A percentile compares a stretch with the other conserved stretches of the same genome.
These are phyloP conservation scores for Pachyuromys duprasi DNA, from an alignment of 2,797 vertebrate species.

Conservation along the genomic window DNA sequence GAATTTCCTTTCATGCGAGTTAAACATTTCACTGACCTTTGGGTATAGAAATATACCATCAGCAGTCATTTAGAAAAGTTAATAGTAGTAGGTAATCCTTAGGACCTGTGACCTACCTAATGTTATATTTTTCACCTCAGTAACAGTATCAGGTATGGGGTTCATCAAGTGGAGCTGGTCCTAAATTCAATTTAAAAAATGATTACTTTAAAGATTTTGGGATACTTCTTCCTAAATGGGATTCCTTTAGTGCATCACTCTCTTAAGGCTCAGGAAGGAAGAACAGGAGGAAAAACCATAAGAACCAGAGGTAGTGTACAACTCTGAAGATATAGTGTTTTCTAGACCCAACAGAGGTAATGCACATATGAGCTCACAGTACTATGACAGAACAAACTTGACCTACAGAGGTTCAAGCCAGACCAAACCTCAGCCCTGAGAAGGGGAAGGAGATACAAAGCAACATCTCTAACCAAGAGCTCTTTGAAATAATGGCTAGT, in stretches of 20 bases:
- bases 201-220: not conserved
- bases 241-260: not conserved
- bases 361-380: not conserved
- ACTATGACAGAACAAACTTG: no score
- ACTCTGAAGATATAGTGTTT: not conserved
- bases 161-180: not conserved
- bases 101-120: no score
- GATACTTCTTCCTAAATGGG: not conserved
- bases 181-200: not conserved
- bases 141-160: not conserved
- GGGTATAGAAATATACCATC: not conserved
- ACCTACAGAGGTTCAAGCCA: not conserved
- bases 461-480: not conserved
- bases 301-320: not conserved
- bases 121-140: not conserved
- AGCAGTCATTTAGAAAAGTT: not conserved
- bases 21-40: not conserved
- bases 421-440: not conserved
- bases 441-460: not conserved
- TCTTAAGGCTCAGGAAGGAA: not conserved
- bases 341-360: not conserved
- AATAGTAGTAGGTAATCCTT: not conserved
- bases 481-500: not conserved
- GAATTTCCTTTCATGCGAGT: not conserved
- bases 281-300: not conserved